Evolutionary conservation across 2,888 invertebrate genomes (phyloP), one percentile per base, ranked within the genome.

Genomic region (Polymixis flavicincta): DNA sequence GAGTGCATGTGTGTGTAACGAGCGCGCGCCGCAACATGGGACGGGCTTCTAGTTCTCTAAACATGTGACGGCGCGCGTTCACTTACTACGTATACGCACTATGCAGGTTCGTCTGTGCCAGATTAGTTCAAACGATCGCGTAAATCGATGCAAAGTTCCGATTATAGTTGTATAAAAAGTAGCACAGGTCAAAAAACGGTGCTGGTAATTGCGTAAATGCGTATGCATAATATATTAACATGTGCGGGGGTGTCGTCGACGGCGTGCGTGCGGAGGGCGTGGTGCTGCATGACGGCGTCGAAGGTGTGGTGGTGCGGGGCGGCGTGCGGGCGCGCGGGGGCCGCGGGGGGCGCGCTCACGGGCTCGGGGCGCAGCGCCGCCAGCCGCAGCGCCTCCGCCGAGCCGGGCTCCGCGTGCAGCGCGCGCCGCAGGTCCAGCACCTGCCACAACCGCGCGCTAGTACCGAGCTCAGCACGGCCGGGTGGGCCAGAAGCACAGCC

Each of bases 341-440:
- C 76, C 82, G 88, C 72, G 87, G 89, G 54, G 85, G 86, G 88
- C 89, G 86, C 89, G 92, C 91, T 97, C 97, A 95, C 96, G 96
- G 94, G 96, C 90, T 94, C 96, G 88, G 93, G 95, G 92, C 96
- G 94, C 94, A 95, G 94, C 89, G 94, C 92, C 88, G 94, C 97
- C 97, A 94, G 96, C 93, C 94, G 97, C 95, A 94, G 96, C 94
- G 94, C 96, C 93, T 96, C 96, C 90, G 96, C 96, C 86, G 96
- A 96, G 83, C 96, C 96, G 71, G 97, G 97, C 95, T 97, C 97
- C 88, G 98, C 98, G 96, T 98, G 98, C 95, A 98, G 97, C 93
- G 98, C 98, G 95, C 98, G 97, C 96, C 98, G 97, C 94, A 98
- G 97, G 97, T 98, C 98, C 97, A 98, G 97, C 96, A 98, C 98